phyloP scores from a whole-genome alignment of 2,797 vertebrate genomes.

The Echiichthys vipera region DNA sequence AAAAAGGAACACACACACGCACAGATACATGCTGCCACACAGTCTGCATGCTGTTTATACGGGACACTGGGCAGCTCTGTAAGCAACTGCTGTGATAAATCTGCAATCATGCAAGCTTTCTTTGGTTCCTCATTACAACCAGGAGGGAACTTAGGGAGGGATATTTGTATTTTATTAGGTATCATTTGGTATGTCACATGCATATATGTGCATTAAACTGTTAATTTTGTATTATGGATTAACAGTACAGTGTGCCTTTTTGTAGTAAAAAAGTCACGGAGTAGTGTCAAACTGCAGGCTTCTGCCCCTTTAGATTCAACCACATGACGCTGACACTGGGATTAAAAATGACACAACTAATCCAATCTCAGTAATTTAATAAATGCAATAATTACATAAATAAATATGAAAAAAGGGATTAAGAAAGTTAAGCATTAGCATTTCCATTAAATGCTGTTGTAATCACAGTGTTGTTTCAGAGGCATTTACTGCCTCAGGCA shows the following conservation, averaged over 20 bases:
- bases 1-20: slow-evolving; percentile 14
- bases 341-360: no score
- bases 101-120: background rate
- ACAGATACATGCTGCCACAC: slow-evolving; percentile 38
- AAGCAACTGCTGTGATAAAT: background rate
- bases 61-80: slow-evolving; percentile 26
- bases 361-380: background rate
- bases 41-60: slow-evolving; percentile 36
- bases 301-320: background rate
- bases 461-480: background rate
- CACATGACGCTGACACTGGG: background rate
- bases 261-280: no score
- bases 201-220: background rate
- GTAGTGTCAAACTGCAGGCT: no score
- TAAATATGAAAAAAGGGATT: background rate
- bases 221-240: background rate
- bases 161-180: background rate
- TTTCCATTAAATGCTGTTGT: background rate
- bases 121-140: background rate
- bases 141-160: background rate
- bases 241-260: no score
- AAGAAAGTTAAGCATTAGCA: background rate
- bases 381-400: background rate
- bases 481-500: background rate
- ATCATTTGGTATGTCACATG: background rate